A percentile compares a stretch with the other conserved stretches of the same genome.
phyloP scores from a whole-genome alignment of 2,113 vertebrate genomes.

The Enhydra lutris region DNA sequence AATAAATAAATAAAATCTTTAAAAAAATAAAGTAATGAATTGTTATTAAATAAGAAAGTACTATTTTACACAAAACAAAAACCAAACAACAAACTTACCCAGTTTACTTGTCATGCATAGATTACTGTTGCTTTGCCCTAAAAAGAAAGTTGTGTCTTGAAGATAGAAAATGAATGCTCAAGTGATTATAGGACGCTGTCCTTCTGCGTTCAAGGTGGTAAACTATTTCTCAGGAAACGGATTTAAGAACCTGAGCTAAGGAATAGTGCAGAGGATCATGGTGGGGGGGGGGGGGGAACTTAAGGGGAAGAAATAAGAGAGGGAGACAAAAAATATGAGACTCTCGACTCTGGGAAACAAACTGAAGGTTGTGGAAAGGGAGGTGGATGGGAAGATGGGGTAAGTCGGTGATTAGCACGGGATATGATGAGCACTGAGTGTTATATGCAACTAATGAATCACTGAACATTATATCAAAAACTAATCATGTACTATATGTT shows the following conservation, averaged over 20 bases:
- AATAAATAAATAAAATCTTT: too few species aligned
- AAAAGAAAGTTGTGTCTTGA: background rate
- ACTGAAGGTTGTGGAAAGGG: background rate
- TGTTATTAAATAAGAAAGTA: background rate
- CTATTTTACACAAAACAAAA: background rate
- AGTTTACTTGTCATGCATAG: background rate
- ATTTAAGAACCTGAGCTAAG: background rate
- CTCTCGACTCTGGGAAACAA: background rate
- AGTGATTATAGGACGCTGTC: background rate
- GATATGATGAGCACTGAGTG: background rate
- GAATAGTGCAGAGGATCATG: background rate
- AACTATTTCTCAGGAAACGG: background rate
- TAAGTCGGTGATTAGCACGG: background rate
- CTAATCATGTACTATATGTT: background rate
- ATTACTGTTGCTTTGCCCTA: background rate
- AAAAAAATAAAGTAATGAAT: background rate
- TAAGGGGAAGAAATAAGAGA: background rate
- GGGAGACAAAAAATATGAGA: background rate
- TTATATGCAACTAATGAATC: background rate
- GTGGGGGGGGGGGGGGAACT: background rate
- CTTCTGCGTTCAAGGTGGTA: background rate
- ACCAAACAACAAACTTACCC: background rate
- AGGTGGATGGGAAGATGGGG: background rate
- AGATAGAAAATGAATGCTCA: background rate
- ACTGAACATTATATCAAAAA: background rate